Evolutionary conservation across 2,888 invertebrate genomes (phyloP).

Genomic region (Athalia cordata): DNA sequence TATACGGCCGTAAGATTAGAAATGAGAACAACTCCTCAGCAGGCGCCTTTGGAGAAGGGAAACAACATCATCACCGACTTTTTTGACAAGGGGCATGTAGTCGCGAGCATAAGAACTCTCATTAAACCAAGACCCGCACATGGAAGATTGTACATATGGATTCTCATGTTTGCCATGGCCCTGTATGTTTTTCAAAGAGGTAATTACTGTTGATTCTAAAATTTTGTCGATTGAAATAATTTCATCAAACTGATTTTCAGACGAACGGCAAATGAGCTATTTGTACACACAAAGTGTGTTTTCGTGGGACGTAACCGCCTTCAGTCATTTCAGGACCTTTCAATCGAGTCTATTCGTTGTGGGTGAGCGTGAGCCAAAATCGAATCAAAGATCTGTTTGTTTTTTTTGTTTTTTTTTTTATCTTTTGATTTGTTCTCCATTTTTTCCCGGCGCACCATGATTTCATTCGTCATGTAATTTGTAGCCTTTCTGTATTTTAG

Average conservation of each 20-base stretch:
- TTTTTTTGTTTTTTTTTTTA: neutral
- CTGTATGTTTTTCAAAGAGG: conserved; percentile 88
- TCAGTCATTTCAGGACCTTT: conserved; percentile 85
- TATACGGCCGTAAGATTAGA: conserved; percentile 80
- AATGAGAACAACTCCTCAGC: conserved; percentile 82
- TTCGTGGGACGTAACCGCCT: conserved; percentile 81
- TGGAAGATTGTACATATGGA: conserved; percentile 79
- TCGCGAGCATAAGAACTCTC: conserved; percentile 79
- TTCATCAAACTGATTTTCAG: conserved; percentile 71
- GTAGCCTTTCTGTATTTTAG: conserved; percentile 56
- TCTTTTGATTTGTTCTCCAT: no score
- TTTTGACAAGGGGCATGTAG: conserved; percentile 82
- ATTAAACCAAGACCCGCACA: conserved; percentile 77
- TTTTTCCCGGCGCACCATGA: neutral
- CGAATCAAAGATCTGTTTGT: conserved; percentile 52
- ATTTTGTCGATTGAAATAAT: conserved; percentile 23
- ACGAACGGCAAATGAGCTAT: conserved; percentile 85
- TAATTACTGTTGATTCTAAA: conserved; percentile 54
- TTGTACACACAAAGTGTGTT: conserved; percentile 85
- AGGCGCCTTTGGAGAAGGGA: conserved; percentile 76
- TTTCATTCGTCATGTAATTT: conserved; percentile 12
- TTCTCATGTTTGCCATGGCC: conserved; percentile 84
- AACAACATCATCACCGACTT: conserved; percentile 81
- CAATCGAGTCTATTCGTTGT: conserved; percentile 83
- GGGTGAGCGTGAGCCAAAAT: conserved; percentile 68